A percentile compares a stretch with the other conserved stretches of the same genome.
Conservation (phyloP, 2,113 vertebrate genomes). For the Xiphias gladius region DNA sequence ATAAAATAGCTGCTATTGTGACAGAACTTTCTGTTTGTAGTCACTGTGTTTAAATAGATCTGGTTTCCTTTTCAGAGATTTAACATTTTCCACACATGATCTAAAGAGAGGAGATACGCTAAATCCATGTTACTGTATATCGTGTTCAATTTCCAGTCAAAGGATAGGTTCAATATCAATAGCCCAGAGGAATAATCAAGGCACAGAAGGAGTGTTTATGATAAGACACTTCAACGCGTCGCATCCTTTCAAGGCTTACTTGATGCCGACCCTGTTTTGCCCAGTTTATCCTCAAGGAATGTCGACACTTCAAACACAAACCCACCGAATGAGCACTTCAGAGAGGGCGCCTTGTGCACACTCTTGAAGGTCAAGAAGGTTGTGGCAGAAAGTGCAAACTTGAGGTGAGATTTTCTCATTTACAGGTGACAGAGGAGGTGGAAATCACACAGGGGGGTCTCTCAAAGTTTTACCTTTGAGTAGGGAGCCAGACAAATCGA, state of each 20-base stretch:
- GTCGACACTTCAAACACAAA: slow-evolving; percentile 53
- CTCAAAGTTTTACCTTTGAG: slow-evolving; percentile 29
- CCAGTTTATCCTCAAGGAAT: slow-evolving; percentile 40
- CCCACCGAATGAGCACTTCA: slow-evolving; percentile 48
- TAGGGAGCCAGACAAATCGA: background rate
- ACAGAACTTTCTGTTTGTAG: slow-evolving; percentile 27
- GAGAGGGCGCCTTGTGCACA: slow-evolving; percentile 19
- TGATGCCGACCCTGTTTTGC: slow-evolving; percentile 33
- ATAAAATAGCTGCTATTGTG: slow-evolving; percentile 45
- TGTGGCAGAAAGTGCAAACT: slow-evolving; percentile 27
- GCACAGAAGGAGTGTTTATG: slow-evolving; percentile 69
- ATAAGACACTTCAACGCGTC: slow-evolving; percentile 63
- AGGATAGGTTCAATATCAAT: slow-evolving; percentile 41
- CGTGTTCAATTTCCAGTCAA: slow-evolving; percentile 39
- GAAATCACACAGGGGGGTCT: slow-evolving; percentile 20
- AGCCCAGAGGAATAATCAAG: slow-evolving; percentile 45
- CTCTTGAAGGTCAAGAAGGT: slow-evolving; percentile 53
- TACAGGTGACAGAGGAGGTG: slow-evolving; percentile 21
- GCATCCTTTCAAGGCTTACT: slow-evolving; percentile 43
- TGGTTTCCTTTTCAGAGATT: background rate
- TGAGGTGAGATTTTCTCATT: slow-evolving; percentile 34
- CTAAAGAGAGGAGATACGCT: slow-evolving; percentile 37
- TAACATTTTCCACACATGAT: slow-evolving; percentile 22
- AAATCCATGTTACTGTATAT: slow-evolving; percentile 49
- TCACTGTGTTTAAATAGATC: slow-evolving; percentile 19